phyloP scores from a whole-genome alignment of 1,140 invertebrate genomes.

The Cotesia typhae region DNA sequence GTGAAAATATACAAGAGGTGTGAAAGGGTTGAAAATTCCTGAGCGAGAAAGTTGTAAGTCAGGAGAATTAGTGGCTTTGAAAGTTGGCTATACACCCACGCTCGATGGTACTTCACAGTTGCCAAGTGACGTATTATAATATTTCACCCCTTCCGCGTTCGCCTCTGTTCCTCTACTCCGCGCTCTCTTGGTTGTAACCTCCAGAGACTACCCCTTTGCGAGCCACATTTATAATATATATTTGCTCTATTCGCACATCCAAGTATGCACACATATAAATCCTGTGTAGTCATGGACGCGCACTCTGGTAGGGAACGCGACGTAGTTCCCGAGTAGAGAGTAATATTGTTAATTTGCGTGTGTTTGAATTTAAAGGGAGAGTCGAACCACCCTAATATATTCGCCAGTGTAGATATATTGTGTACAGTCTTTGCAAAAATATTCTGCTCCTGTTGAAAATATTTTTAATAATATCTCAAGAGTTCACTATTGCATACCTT shows the following conservation, averaged over 20 bases:
- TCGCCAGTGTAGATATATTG: slow-evolving; percentile 55
- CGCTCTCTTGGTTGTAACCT: slow-evolving; percentile 11
- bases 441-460: not conserved
- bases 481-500: no score
- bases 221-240: slow-evolving; percentile 35
- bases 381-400: slow-evolving; percentile 63
- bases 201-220: not conserved
- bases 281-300: slow-evolving; percentile 53
- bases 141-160: slow-evolving; percentile 55
- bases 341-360: slow-evolving; percentile 64
- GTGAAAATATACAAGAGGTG: not conserved
- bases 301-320: slow-evolving; percentile 59
- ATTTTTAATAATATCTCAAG: no score
- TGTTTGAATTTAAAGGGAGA: slow-evolving; percentile 62
- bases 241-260: slow-evolving; percentile 23
- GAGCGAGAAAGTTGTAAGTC: slow-evolving; percentile 18
- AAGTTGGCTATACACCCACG: slow-evolving; percentile 55
- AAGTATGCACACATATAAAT: slow-evolving; percentile 21
- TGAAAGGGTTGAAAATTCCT: slow-evolving; percentile 15
- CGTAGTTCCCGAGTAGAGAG: slow-evolving; percentile 49
- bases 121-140: slow-evolving; percentile 65
- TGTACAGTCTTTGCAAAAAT: slow-evolving; percentile 46
- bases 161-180: not conserved
- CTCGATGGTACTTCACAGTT: slow-evolving; percentile 62
- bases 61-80: slow-evolving; percentile 52